Base-by-base conservation (phyloP, 1,140 invertebrate genomes). In the Camponotus floridanus region DNA sequence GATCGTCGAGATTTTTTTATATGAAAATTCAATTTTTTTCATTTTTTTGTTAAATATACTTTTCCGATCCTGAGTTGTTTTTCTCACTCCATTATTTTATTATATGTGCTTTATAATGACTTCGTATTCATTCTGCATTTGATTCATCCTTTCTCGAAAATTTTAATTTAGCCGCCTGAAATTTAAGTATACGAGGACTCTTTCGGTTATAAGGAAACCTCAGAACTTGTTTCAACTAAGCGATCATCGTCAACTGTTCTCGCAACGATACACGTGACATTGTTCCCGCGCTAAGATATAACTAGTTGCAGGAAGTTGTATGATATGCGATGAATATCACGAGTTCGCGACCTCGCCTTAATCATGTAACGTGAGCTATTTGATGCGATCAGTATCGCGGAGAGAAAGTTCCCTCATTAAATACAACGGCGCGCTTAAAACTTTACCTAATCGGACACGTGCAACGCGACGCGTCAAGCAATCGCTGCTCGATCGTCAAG, bases 291-390 rank as follows among this genome's bases (percentile, higher is more conserved):
- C 78, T 26, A 83, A 74, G 79, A 62, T 55, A 61, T 74, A 83
- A 83, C 68, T 62, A 83, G 79, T 83, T 73, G 59, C 8, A 31
- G 45, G 55, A 73, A 83, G 68, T 51, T 51, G 48, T 73, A 73
- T 39, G 64, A 74, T 59, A 59, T 42, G 79, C 39, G 68, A 61
- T 71, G 71, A 62, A 68, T 74, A 74, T 61, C 57, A 21, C 13
- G 39, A 74, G 68, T 62, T 61, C 48, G 68, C 55, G 51, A 62
- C 68, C 68, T 61, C 4, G 39, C 55, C 26, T 73, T 61, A 61
- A 83, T 83, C 79, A 83, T 83, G 79, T 83, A 83, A 83, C 68
- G 51, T 36, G 79, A 83, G 67, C 55, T 73, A 83, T 83, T 83
- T 26, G 55, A 13, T 48, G 79, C 26, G 68, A 83, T 83, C 79